These are phyloP conservation scores for Antechinus flavipes DNA, from an alignment of 2,113 vertebrate species.

Conservation along the genomic window DNA sequence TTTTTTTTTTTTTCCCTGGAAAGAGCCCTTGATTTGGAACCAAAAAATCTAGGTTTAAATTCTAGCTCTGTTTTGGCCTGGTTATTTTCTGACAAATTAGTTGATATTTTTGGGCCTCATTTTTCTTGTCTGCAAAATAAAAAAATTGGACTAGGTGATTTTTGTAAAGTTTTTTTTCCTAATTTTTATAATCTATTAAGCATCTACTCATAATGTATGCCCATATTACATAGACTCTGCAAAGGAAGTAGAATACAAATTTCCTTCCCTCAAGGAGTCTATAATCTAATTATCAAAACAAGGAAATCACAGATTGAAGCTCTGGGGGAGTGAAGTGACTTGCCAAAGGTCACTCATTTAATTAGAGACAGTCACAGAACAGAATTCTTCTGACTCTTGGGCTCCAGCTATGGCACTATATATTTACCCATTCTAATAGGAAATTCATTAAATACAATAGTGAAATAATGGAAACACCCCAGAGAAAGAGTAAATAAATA, in stretches of 20 bases:
- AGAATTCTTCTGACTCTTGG: background rate
- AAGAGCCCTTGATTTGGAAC: background rate
- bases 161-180: background rate
- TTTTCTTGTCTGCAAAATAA: background rate
- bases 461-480: slow-evolving; percentile 7
- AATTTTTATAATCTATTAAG: background rate
- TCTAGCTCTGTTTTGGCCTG: background rate
- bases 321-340: background rate
- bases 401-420: background rate
- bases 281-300: background rate
- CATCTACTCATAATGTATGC: background rate
- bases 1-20: background rate
- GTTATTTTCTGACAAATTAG: background rate
- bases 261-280: background rate
- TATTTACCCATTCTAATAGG: background rate
- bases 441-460: background rate
- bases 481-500: background rate
- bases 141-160: background rate
- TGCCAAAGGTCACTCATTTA: background rate
- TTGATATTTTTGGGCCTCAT: background rate
- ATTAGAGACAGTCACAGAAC: background rate
- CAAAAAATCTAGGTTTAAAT: background rate
- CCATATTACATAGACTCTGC: background rate
- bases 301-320: background rate
- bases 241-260: background rate